Evolutionary conservation across 2,888 invertebrate genomes (phyloP).

Genomic region (Bombylius major): DNA sequence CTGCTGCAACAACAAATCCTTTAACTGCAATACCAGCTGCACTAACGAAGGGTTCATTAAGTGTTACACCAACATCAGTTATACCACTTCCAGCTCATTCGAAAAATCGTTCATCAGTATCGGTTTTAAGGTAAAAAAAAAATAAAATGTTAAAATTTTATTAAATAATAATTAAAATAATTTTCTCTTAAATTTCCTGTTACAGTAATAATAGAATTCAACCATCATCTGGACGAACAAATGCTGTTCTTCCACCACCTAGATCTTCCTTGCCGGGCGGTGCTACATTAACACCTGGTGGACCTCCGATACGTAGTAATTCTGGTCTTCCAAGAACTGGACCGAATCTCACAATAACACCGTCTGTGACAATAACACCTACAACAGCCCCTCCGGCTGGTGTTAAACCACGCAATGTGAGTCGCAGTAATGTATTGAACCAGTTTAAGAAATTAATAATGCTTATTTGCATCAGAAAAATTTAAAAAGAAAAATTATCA

Average conservation of each 20-base stretch:
- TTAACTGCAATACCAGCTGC: constrained; percentile 39
- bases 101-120: constrained; percentile 28
- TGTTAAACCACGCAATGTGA: constrained; percentile 39
- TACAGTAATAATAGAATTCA: constrained; percentile 21
- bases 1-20: constrained; percentile 22
- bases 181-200: too few species aligned
- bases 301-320: constrained; percentile 21
- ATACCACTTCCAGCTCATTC: constrained; percentile 37
- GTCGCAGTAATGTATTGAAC: constrained; percentile 35
- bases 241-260: constrained; percentile 30
- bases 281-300: constrained; percentile 47
- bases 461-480: too few species aligned
- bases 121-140: constrained; percentile 27
- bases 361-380: constrained; percentile 63
- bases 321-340: constrained; percentile 33
- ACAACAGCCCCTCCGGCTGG: constrained; percentile 53
- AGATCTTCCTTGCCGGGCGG: constrained; percentile 45
- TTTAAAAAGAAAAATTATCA: background rate
- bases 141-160: background rate
- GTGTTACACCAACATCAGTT: constrained; percentile 36
- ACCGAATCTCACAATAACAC: constrained; percentile 45
- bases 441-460: constrained; percentile 19
- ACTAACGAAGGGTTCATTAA: constrained; percentile 36
- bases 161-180: too few species aligned
- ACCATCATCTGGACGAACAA: constrained; percentile 20